Percentiles rank a stretch among this genome's conserved stretches.
phyloP scores from a whole-genome alignment of 2,113 vertebrate genomes.

The Lontra canadensis region DNA sequence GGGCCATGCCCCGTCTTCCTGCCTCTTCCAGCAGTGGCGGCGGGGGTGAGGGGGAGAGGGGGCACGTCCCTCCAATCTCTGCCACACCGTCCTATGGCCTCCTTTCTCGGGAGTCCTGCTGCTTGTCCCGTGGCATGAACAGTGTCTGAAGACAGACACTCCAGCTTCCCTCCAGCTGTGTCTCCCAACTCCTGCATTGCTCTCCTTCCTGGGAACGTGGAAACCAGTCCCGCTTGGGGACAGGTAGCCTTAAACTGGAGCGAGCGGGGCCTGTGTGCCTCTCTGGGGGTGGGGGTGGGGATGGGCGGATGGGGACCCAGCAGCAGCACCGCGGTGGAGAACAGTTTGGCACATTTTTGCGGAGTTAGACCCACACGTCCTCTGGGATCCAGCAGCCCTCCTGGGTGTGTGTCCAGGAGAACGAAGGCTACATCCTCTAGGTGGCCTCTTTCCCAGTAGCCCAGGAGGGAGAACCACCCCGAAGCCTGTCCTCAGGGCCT shows the following conservation, averaged over 20 bases:
- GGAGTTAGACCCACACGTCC: background rate
- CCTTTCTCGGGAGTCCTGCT: background rate
- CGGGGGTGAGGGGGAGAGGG: too few relatives aligned
- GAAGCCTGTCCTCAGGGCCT: background rate
- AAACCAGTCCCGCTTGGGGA: background rate
- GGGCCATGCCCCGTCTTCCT: too few relatives aligned
- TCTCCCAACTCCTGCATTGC: background rate
- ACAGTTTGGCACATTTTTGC: background rate
- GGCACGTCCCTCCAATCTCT: background rate
- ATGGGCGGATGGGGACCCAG: background rate
- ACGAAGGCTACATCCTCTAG: background rate
- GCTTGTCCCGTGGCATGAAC: background rate
- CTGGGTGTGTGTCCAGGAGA: background rate
- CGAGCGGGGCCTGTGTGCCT: background rate
- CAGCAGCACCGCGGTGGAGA: background rate
- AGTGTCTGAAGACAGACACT: background rate
- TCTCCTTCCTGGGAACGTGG: background rate
- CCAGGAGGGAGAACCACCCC: too few relatives aligned
- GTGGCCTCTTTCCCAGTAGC: background rate
- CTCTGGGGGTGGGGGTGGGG: background rate
- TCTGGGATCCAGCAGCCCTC: background rate
- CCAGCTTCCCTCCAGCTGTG: background rate
- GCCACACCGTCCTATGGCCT: background rate
- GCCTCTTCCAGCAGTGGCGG: background rate
- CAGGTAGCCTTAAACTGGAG: too few relatives aligned